Conservation (phyloP, 2,113 vertebrate species). For the Dicaeum eximium region DNA sequence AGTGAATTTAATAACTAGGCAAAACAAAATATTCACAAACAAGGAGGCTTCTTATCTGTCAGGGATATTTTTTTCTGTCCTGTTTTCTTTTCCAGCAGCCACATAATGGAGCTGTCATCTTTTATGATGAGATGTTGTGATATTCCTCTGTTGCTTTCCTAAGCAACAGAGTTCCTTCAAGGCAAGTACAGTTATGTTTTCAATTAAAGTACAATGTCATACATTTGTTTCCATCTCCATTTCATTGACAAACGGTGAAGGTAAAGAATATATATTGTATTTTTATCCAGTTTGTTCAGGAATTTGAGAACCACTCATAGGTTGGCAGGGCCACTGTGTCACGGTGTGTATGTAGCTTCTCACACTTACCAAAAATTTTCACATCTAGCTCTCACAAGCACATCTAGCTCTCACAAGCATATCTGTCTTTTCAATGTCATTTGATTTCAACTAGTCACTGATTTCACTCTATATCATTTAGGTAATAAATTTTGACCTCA, state of each 20-base stretch:
- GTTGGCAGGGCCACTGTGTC: not conserved
- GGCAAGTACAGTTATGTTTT: not conserved
- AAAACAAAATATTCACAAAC: not conserved
- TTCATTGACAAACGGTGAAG: not conserved
- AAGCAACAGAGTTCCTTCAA: not conserved
- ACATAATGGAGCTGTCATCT: not conserved
- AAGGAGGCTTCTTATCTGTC: not conserved
- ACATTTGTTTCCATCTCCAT: not conserved
- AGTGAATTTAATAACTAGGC: not conserved
- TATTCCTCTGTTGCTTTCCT: not conserved
- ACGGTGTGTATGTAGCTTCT: not conserved
- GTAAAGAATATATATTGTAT: not conserved
- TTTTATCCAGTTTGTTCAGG: not conserved
- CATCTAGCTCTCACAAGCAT: not conserved
- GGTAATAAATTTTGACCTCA: not conserved
- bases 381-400: not conserved
- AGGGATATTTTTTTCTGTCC: not conserved
- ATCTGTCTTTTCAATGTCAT: not conserved
- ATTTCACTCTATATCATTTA: not conserved
- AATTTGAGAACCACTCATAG: not conserved
- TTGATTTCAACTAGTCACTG: not conserved
- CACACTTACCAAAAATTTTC: not conserved
- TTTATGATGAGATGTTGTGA: not conserved
- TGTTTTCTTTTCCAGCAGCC: not conserved
- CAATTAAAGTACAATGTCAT: not conserved